phyloP scores from a whole-genome alignment of 2,888 invertebrate genomes.

The Minunthozetes semirufus region DNA sequence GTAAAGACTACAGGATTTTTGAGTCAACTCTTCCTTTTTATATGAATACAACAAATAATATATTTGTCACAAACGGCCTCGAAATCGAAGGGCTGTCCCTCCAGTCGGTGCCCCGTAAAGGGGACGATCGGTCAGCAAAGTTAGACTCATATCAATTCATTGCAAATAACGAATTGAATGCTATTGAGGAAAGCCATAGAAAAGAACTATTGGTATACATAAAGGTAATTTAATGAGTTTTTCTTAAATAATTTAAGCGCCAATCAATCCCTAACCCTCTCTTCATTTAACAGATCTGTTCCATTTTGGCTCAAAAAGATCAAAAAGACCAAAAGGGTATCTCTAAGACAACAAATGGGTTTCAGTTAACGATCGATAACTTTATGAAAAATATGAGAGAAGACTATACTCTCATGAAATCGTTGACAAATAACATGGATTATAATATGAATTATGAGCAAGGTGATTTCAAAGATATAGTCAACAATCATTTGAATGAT shows the following conservation, averaged over 20 bases:
- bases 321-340: too few relatives aligned
- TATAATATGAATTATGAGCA: neutral
- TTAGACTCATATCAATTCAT: too few relatives aligned
- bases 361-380: too few relatives aligned
- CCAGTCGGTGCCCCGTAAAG: neutral
- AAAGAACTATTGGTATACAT: neutral
- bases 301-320: neutral
- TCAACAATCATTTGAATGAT: constrained; percentile 49
- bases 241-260: constrained; percentile 7
- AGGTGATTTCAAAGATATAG: constrained; percentile 39
- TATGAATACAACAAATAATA: neutral
- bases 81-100: neutral
- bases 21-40: neutral
- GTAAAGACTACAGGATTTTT: neutral
- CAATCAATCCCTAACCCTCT: neutral
- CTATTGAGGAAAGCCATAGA: neutral
- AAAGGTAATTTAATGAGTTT: neutral
- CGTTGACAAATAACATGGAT: too few relatives aligned
- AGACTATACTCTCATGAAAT: too few relatives aligned
- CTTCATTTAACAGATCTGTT: neutral
- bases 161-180: neutral
- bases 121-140: too few relatives aligned
- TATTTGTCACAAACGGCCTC: neutral
- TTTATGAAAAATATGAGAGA: too few relatives aligned
- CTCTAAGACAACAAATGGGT: too few relatives aligned